Evolutionary conservation across 2,113 vertebrate species (phyloP).

Genomic region (Apus apus): DNA sequence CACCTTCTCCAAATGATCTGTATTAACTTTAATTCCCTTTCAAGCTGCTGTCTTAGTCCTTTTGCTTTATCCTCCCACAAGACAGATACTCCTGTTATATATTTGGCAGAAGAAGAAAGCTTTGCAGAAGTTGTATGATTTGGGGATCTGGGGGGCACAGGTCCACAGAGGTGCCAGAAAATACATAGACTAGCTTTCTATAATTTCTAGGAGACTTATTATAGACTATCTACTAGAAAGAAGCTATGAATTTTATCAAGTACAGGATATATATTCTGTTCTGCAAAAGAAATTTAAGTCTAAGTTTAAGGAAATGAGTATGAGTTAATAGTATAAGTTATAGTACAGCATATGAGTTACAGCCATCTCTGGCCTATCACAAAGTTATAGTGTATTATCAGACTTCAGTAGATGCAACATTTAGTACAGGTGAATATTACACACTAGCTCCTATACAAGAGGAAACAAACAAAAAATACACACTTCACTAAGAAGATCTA

Average conservation of each 20-base stretch:
- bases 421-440: background rate
- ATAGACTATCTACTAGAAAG: background rate
- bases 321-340: no score
- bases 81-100: background rate
- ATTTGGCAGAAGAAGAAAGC: background rate
- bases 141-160: background rate
- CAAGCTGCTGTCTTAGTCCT: background rate
- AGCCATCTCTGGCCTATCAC: background rate
- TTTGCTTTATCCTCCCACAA: background rate
- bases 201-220: background rate
- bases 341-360: background rate
- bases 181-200: background rate
- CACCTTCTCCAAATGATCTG: background rate
- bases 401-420: background rate
- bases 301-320: background rate
- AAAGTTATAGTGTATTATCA: background rate
- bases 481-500: background rate
- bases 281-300: background rate
- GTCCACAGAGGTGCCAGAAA: background rate
- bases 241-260: background rate
- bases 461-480: background rate
- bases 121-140: accelerated
- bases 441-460: background rate
- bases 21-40: background rate
- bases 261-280: background rate